phyloP scores from a whole-genome alignment of 2,797 vertebrate genomes.

The Xyrichtys novacula region DNA sequence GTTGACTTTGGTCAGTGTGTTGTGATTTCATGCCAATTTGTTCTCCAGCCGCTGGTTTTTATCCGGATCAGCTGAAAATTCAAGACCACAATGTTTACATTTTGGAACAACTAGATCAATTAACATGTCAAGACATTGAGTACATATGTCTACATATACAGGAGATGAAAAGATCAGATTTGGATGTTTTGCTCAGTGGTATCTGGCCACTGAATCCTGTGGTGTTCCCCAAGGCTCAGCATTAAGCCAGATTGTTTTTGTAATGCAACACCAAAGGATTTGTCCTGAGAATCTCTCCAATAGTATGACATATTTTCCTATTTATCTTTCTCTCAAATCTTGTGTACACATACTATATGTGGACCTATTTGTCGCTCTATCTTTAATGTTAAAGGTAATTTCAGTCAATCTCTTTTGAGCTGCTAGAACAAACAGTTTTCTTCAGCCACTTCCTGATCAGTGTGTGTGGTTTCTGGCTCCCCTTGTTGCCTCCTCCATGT shows the following conservation, averaged over 20 bases:
- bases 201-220: background rate
- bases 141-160: constrained; percentile 33
- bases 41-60: constrained; percentile 52
- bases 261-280: too few relatives aligned
- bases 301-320: too few relatives aligned
- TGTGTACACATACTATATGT: too few relatives aligned
- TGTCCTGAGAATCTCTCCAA: too few relatives aligned
- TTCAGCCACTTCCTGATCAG: too few relatives aligned
- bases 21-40: constrained; percentile 47
- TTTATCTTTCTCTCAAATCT: too few relatives aligned
- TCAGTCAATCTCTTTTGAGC: too few relatives aligned
- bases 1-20: constrained; percentile 54
- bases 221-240: constrained; percentile 7
- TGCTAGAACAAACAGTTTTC: too few relatives aligned
- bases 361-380: too few relatives aligned
- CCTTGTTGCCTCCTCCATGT: background rate
- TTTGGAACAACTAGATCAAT: constrained; percentile 49
- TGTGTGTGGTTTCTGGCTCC: too few relatives aligned
- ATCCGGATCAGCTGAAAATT: constrained; percentile 34
- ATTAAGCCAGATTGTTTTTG: background rate
- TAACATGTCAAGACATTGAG: constrained; percentile 23
- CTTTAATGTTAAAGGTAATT: background rate
- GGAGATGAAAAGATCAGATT: constrained; percentile 45
- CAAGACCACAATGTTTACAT: constrained; percentile 26
- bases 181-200: constrained; percentile 20